Conservation (phyloP, 2,888 invertebrate genomes). For the Entomobrya multifasciata region DNA sequence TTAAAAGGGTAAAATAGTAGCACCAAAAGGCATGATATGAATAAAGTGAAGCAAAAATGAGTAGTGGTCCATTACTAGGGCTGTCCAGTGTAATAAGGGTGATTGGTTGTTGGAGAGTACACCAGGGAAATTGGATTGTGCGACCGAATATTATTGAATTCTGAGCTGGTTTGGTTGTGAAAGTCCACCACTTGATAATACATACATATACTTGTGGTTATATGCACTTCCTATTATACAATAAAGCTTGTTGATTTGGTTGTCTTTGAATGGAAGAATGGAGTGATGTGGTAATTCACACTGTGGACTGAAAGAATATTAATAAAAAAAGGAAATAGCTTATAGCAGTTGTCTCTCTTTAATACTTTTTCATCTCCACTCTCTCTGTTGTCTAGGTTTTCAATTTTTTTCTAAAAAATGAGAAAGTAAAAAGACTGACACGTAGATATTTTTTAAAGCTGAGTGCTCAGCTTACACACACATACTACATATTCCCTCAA, state of each 20-base stretch:
- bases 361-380: neutral
- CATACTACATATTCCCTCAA: neutral
- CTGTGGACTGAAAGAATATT: neutral
- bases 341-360: neutral
- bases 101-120: conserved; percentile 22
- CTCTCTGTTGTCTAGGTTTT: neutral
- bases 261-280: too few relatives aligned
- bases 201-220: neutral
- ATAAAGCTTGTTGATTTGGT: too few relatives aligned
- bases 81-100: conserved; percentile 51
- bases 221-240: too few relatives aligned
- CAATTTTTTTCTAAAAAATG: conserved; percentile 5
- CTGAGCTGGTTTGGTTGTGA: neutral
- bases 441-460: conserved; percentile 3
- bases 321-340: neutral
- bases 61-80: conserved; percentile 57
- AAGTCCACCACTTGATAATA: neutral
- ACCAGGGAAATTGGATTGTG: conserved; percentile 50
- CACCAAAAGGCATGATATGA: neutral
- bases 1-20: neutral
- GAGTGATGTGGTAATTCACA: conserved; percentile 21
- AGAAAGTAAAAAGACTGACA: conserved; percentile 23
- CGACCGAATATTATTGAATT: conserved; percentile 57
- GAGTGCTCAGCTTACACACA: neutral
- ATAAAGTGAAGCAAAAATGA: conserved; percentile 38